These are phyloP conservation scores for Psococerastis gibbosa DNA, from an alignment of 2,888 invertebrate genomes.

Conservation along the genomic window DNA sequence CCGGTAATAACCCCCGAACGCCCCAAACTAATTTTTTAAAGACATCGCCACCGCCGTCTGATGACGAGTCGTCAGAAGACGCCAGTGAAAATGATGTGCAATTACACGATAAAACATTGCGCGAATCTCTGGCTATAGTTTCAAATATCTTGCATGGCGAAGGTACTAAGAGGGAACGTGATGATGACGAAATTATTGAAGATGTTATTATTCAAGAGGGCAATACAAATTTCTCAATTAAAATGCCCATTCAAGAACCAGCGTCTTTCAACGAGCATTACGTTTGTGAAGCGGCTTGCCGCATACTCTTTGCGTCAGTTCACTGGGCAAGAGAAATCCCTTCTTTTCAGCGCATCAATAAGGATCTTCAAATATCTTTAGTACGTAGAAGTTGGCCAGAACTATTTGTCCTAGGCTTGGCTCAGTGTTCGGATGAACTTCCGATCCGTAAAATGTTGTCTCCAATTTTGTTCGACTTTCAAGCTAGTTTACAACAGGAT, in stretches of 20 bases:
- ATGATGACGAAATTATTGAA: conserved; percentile 28
- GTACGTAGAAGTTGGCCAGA: conserved; percentile 85
- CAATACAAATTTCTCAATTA: conserved; percentile 53
- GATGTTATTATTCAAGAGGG: conserved; percentile 48
- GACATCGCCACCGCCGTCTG: conserved; percentile 18
- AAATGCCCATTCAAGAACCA: conserved; percentile 52
- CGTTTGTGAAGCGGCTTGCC: conserved; percentile 85
- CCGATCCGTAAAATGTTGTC: conserved; percentile 64
- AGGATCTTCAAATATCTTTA: conserved; percentile 64
- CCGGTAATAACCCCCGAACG: conserved; percentile 19
- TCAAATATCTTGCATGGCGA: conserved; percentile 33
- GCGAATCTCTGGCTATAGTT: conserved; percentile 54
- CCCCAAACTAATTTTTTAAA: conserved; percentile 27
- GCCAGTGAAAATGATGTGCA: conserved; percentile 33
- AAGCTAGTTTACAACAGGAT: conserved; percentile 48
- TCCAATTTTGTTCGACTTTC: conserved; percentile 63
- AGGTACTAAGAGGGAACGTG: no score
- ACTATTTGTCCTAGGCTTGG: conserved; percentile 73
- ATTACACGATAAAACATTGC: conserved; percentile 40
- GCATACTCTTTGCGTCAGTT: conserved; percentile 74
- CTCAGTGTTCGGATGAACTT: conserved; percentile 63
- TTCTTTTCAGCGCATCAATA: conserved; percentile 51
- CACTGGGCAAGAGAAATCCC: conserved; percentile 79
- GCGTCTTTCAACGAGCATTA: conserved; percentile 86
- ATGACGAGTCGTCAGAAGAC: no score